Conservation (phyloP, 2,888 invertebrate genomes). For the Lasioglossum malachurum region DNA sequence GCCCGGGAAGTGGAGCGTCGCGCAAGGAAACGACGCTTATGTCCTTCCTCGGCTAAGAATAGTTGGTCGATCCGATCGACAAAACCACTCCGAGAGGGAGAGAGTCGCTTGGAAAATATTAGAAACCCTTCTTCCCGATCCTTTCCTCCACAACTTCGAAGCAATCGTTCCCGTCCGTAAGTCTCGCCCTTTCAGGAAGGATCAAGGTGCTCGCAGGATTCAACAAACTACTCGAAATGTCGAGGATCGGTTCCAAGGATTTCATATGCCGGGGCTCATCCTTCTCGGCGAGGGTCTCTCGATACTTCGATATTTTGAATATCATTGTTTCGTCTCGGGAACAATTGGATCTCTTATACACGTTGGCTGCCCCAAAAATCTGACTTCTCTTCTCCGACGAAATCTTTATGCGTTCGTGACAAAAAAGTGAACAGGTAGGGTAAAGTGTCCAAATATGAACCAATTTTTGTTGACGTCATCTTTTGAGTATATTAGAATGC, state of each 20-base stretch:
- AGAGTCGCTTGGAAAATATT: conserved; percentile 50
- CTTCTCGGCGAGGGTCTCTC: not conserved
- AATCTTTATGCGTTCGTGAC: no score
- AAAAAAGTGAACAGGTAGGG: no score
- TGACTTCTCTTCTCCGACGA: no score
- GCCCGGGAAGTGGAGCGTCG: conserved; percentile 24
- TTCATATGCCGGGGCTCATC: conserved; percentile 27
- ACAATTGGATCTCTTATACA: not conserved
- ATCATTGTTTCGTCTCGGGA: not conserved
- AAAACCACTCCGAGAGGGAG: not conserved
- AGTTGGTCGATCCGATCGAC: conserved; percentile 48
- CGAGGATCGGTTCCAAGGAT: conserved; percentile 32
- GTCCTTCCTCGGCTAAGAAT: conserved; percentile 31
- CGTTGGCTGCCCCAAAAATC: no score
- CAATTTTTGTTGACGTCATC: no score
- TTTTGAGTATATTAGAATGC: no score
- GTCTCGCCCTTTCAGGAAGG: conserved; percentile 23
- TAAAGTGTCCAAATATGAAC: no score
- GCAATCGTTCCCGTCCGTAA: conserved; percentile 5
- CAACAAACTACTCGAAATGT: conserved; percentile 27
- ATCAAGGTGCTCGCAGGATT: conserved; percentile 6
- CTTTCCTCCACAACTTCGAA: conserved; percentile 12
- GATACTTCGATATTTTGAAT: not conserved
- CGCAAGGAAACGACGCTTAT: conserved; percentile 23
- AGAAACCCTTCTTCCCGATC: conserved; percentile 43